A percentile compares a stretch with the other conserved stretches of the same genome.
phyloP scores from a whole-genome alignment of 2,888 invertebrate species.

The Euspilapteryx auroguttella region DNA sequence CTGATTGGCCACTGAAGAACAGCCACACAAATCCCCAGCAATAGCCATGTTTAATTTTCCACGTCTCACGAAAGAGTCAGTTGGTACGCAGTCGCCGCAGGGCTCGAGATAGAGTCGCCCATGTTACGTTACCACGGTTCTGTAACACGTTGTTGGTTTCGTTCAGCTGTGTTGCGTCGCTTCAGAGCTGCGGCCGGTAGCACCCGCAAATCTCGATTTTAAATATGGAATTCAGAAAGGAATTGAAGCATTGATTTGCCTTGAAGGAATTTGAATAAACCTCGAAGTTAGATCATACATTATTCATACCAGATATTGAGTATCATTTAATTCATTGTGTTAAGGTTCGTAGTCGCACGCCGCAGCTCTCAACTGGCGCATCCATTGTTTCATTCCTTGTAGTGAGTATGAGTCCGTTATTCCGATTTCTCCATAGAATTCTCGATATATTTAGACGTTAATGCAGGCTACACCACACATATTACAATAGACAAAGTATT shows the following conservation, averaged over 20 bases:
- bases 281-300: no score
- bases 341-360: no score
- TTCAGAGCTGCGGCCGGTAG: constrained; percentile 28
- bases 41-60: constrained; percentile 50
- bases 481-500: constrained; percentile 57
- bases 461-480: constrained; percentile 53
- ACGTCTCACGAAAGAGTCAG: constrained; percentile 28
- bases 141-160: constrained; percentile 52
- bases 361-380: constrained; percentile 35
- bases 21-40: constrained; percentile 21
- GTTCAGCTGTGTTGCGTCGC: constrained; percentile 25
- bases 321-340: no score
- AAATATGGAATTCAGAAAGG: constrained; percentile 3
- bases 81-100: constrained; percentile 47
- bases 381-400: constrained; percentile 34
- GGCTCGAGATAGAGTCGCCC: constrained; percentile 50
- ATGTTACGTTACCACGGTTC: constrained; percentile 50
- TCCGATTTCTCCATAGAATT: constrained; percentile 53
- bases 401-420: constrained; percentile 56
- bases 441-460: constrained; percentile 45
- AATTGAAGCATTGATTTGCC: neutral
- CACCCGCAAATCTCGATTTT: constrained; percentile 10
- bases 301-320: no score
- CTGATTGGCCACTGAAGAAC: neutral
- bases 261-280: constrained; percentile 1